Evolutionary conservation across 2,888 invertebrate species (phyloP), one percentile per base, ranked within the genome.

Genomic region (Protophormia terraenovae): DNA sequence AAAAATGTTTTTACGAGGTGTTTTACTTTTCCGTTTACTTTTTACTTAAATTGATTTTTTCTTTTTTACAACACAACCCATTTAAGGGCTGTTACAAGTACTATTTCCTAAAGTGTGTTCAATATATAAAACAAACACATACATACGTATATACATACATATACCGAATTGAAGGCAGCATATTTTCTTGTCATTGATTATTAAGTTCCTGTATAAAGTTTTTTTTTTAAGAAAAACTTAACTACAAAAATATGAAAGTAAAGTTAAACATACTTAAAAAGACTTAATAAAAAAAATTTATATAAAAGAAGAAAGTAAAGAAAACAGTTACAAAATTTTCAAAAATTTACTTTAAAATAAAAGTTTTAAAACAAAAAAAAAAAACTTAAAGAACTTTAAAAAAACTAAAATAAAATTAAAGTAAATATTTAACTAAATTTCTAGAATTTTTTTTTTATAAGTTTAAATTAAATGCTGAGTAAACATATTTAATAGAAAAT

Each of bases 101-200:
- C 38, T 14, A 66, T 53, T 55, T 80, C 55, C 79, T 55, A 35
- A 8, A 72, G 35, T 10, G 67, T 24, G n/a, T 69, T 58, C 77
- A 67, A 71, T 78, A 78, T 78, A 53, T 32, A 67, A 29, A 75
- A 76, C 10, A 60, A 1, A 41, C 22, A 38, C 27, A 14, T 22
- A 0, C 45, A 32, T 3, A 62, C 8, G 32, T 5, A 58, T 8
- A 32, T 5, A 27, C 19, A 19, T 38, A 32, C 19, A 64, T 19
- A 62, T 3, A 8, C 32, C 35, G 32, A 19, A 62, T 29, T 60
- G 35, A 29, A 41, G 75, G 24, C 71, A 53, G 41, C 71, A 84
- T 72, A 84, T 84, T 80, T 84, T 80, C 76, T 84, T 84, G 80
- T 80, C 75, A 84, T 84, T 84, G 84, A 84, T 84, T 84, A 76